Percentiles rank a stretch among this genome's conserved stretches.
Conservation (phyloP, 2,797 vertebrate species). For the Enteromius anoplus region DNA sequence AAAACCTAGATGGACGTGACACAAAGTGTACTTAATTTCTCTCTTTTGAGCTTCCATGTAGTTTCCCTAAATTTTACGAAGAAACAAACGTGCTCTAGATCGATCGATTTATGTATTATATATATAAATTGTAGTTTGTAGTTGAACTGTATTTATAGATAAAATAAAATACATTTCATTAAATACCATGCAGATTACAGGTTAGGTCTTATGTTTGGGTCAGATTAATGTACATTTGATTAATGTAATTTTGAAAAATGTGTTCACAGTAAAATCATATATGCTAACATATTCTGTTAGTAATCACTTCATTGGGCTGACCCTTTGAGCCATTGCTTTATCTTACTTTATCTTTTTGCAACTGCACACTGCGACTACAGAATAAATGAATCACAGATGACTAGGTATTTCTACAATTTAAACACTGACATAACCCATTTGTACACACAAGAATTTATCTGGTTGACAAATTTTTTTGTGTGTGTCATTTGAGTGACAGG, state of each 20-base stretch:
- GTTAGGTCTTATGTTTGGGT: background rate
- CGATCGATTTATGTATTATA: no score
- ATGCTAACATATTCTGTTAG: background rate
- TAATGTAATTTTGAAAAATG: background rate
- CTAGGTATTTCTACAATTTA: slow-evolving; percentile 1
- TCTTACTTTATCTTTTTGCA: slow-evolving; percentile 15
- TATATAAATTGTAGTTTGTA: background rate
- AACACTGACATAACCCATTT: background rate
- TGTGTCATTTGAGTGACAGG: slow-evolving; percentile 36
- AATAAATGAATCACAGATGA: background rate
- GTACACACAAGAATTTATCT: background rate
- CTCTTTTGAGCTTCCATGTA: background rate
- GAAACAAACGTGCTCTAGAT: no score
- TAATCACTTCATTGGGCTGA: background rate
- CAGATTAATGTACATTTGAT: background rate
- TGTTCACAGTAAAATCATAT: no score
- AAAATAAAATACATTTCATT: background rate
- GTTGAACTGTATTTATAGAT: background rate
- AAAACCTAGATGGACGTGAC: background rate
- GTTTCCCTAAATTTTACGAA: background rate
- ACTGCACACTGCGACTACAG: background rate
- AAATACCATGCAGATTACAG: background rate
- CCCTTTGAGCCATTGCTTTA: background rate
- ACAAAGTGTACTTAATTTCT: background rate
- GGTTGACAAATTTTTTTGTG: background rate